Evolutionary conservation across 2,797 vertebrate genomes (phyloP).

Genomic region (Enteromius argenteus): DNA sequence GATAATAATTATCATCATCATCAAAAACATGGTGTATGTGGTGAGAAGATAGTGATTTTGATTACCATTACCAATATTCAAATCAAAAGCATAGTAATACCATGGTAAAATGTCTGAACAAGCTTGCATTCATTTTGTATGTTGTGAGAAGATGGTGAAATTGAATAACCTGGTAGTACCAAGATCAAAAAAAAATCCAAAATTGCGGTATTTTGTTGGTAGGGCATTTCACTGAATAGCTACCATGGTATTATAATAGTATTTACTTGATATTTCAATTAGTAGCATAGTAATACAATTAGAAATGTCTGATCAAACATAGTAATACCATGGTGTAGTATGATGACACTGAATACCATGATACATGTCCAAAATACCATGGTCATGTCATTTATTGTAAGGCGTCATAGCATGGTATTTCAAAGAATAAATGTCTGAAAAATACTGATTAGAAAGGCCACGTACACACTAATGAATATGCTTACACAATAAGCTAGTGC

Average conservation of each 20-base stretch:
- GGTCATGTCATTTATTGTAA: not conserved
- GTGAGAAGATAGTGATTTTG: not conserved
- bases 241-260: not conserved
- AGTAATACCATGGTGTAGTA: not conserved
- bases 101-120: not conserved
- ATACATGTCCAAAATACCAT: not conserved
- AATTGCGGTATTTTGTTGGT: not conserved
- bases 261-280: not conserved
- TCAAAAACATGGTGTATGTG: not conserved
- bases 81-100: not conserved
- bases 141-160: not conserved
- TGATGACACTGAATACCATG: not conserved
- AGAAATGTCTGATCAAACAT: not conserved
- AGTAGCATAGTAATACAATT: not conserved
- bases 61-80: not conserved
- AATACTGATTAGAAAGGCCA: not conserved
- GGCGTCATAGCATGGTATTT: not conserved
- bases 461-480: not conserved
- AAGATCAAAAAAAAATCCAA: not conserved
- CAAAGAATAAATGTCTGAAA: not conserved
- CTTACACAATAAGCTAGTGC: not conserved
- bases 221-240: not conserved
- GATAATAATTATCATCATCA: too few species aligned
- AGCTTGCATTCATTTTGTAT: not conserved
- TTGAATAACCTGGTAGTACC: not conserved